phyloP scores from a whole-genome alignment of 2,113 vertebrate genomes.

The Delphinus delphis region DNA sequence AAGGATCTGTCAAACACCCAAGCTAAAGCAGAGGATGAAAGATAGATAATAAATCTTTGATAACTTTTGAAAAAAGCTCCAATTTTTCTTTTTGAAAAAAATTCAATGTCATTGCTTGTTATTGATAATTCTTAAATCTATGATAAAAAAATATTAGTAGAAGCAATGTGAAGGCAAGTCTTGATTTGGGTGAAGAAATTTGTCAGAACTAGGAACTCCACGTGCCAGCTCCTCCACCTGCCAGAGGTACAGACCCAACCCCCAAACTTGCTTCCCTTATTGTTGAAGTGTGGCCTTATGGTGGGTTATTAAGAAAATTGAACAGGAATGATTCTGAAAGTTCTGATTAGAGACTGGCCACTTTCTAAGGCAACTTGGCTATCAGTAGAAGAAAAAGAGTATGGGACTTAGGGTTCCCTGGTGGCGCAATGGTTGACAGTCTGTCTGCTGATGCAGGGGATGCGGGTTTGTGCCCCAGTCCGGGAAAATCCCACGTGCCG shows the following conservation, averaged over 20 bases:
- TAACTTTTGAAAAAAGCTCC: background rate
- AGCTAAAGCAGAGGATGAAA: slow-evolving; percentile 61
- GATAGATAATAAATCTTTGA: slow-evolving; percentile 67
- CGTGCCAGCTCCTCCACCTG: too few relatives aligned
- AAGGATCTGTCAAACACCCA: slow-evolving; percentile 69
- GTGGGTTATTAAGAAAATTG: background rate
- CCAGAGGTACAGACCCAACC: background rate
- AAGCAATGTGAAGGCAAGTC: background rate
- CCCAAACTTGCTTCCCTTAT: background rate
- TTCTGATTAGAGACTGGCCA: background rate
- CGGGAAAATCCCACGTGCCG: too few relatives aligned
- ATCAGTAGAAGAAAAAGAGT: background rate
- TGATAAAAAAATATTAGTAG: background rate
- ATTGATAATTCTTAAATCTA: background rate
- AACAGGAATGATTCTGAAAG: background rate
- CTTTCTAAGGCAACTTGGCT: background rate
- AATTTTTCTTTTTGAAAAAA: background rate
- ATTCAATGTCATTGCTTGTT: background rate
- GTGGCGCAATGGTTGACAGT: too few relatives aligned
- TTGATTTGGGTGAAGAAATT: background rate
- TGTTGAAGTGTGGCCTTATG: background rate
- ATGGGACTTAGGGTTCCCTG: too few relatives aligned
- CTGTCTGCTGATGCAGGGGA: too few relatives aligned
- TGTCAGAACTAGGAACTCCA: background rate
- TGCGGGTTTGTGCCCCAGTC: too few relatives aligned